These are phyloP conservation scores for Columba guinea DNA, from an alignment of 2,797 vertebrate genomes.

Conservation along the genomic window DNA sequence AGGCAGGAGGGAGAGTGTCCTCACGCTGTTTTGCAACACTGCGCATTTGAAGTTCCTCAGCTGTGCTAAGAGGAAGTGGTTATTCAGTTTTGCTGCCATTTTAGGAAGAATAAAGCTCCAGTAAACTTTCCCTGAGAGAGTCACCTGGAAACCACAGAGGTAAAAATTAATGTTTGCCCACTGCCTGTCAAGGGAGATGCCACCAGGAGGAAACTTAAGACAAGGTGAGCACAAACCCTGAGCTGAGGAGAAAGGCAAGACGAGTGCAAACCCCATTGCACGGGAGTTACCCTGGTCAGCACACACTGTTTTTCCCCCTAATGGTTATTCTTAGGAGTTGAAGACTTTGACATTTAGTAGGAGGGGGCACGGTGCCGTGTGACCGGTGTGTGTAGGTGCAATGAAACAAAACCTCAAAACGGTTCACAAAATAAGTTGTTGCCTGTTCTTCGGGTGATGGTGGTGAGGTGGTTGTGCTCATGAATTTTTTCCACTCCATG, in stretches of 20 bases:
- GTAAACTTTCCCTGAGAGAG: slow-evolving; percentile 59
- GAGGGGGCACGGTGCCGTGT: neutral
- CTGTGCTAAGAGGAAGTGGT: slow-evolving; percentile 57
- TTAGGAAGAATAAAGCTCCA: slow-evolving; percentile 55
- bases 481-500: slow-evolving; percentile 20
- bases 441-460: neutral
- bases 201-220: neutral
- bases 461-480: neutral
- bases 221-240: neutral
- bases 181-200: neutral
- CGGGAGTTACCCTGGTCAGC: neutral
- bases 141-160: slow-evolving; percentile 60
- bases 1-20: neutral
- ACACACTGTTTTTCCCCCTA: neutral
- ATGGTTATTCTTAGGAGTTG: neutral
- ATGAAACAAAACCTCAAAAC: neutral
- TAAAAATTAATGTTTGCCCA: neutral
- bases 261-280: neutral
- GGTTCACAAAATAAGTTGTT: neutral
- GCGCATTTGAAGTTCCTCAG: slow-evolving; percentile 31
- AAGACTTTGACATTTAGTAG: slow-evolving; percentile 39
- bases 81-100: slow-evolving; percentile 37
- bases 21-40: slow-evolving; percentile 13
- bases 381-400: neutral
- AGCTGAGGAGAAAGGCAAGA: neutral